These are phyloP conservation scores for Oscheius sp. DNA, from an alignment of 1,140 invertebrate genomes.

Conservation along the genomic window DNA sequence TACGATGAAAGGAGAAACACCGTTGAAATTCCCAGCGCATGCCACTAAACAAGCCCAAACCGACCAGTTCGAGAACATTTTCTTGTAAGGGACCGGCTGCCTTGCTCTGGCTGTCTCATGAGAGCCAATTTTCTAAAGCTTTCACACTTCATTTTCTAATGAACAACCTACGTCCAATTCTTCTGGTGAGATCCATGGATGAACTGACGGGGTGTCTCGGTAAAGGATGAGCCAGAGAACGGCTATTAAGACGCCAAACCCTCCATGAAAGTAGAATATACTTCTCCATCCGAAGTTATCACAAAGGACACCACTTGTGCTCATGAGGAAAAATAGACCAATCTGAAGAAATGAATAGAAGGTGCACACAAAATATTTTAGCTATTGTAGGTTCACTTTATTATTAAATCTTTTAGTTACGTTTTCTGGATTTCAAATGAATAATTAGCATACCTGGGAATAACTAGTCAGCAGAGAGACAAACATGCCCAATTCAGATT, in stretches of 20 bases:
- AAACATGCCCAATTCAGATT: constrained; percentile 3
- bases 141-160: not conserved
- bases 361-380: not conserved
- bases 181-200: constrained; percentile 15
- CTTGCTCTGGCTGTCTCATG: not conserved
- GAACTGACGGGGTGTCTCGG: not conserved
- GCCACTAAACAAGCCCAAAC: constrained; percentile 19
- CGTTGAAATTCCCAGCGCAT: constrained; percentile 29
- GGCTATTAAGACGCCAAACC: not conserved
- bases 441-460: constrained; percentile 14
- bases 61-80: constrained; percentile 28
- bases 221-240: constrained; percentile 17
- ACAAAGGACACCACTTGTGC: constrained; percentile 17
- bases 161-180: constrained; percentile 1
- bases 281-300: constrained; percentile 23
- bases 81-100: not conserved
- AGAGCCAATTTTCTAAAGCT: not conserved
- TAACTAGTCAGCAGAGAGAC: constrained; percentile 5
- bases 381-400: not conserved
- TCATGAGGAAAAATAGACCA: constrained; percentile 30
- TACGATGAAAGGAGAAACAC: constrained; percentile 28
- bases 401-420: no score
- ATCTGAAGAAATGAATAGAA: not conserved
- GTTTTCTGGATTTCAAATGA: no score
- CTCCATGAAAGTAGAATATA: constrained; percentile 30